Conservation (phyloP, 2,113 vertebrate species). For the Smithornis capensis region DNA sequence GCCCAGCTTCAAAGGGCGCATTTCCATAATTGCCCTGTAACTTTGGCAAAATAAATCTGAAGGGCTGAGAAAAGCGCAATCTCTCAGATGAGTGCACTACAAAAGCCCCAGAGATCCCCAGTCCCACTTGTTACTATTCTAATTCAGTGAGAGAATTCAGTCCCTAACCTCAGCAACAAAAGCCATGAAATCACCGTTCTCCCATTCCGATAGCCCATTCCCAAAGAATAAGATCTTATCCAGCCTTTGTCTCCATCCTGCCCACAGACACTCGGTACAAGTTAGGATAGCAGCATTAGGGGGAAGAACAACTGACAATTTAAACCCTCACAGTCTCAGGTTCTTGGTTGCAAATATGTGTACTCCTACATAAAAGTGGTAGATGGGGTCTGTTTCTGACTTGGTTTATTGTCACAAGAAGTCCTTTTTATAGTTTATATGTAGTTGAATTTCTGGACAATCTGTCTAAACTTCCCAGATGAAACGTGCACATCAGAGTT, state of each 20-base stretch:
- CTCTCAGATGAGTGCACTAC: slow-evolving; percentile 92
- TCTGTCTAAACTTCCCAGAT: background rate
- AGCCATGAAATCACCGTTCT: slow-evolving; percentile 86
- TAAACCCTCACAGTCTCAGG: background rate
- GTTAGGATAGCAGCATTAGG: background rate
- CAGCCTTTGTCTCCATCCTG: slow-evolving; percentile 78
- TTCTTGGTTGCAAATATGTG: background rate
- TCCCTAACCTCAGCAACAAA: slow-evolving; percentile 84
- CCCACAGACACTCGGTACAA: slow-evolving; percentile 16
- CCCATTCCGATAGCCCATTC: slow-evolving; percentile 68
- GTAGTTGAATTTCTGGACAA: background rate
- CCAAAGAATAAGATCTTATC: slow-evolving; percentile 80
- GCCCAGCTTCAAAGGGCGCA: slow-evolving; percentile 90
- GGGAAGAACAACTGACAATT: background rate
- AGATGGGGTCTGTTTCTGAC: background rate
- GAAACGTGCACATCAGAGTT: background rate
- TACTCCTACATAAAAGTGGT: background rate
- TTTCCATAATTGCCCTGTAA: slow-evolving; percentile 99
- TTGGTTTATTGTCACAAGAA: background rate
- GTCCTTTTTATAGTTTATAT: background rate
- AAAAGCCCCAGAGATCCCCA: slow-evolving; percentile 81
- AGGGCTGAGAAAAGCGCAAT: slow-evolving; percentile 88
- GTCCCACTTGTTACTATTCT: slow-evolving; percentile 90
- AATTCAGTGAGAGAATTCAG: slow-evolving; percentile 84
- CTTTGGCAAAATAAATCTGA: slow-evolving; percentile 91